A percentile compares a stretch with the other conserved stretches of the same genome.
phyloP scores from a whole-genome alignment of 2,113 vertebrate genomes.

The Colinus virginianus region DNA sequence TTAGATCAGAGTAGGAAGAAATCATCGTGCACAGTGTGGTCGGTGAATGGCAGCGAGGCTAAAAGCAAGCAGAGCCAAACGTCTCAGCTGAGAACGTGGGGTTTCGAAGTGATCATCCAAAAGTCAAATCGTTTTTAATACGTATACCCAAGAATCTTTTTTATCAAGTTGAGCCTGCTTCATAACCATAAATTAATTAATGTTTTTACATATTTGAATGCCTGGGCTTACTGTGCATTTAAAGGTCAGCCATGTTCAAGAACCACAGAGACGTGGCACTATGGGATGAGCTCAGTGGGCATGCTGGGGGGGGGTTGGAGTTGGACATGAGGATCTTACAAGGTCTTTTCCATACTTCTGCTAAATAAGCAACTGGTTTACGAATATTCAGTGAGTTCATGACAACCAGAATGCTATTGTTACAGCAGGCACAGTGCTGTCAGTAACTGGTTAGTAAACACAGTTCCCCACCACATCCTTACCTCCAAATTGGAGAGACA shows the following conservation, averaged over 20 bases:
- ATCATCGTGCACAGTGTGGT: fast-evolving
- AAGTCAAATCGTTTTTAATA: neutral
- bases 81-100: neutral
- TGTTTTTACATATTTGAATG: neutral
- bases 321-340: too few relatives aligned
- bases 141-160: neutral
- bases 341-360: too few relatives aligned
- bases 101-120: neutral
- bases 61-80: neutral
- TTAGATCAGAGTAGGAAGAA: neutral
- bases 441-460: neutral
- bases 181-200: neutral
- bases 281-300: too few relatives aligned
- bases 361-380: too few relatives aligned
- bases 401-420: too few relatives aligned
- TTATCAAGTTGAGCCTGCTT: neutral
- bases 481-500: too few relatives aligned
- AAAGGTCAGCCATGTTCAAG: neutral
- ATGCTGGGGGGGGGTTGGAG: too few relatives aligned
- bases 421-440: neutral
- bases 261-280: too few relatives aligned
- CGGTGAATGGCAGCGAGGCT: neutral
- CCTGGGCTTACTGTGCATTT: neutral
- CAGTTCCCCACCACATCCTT: too few relatives aligned
- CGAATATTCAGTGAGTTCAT: too few relatives aligned